These are phyloP conservation scores for Macropis europaea DNA, from an alignment of 2,888 invertebrate genomes.

Conservation along the genomic window DNA sequence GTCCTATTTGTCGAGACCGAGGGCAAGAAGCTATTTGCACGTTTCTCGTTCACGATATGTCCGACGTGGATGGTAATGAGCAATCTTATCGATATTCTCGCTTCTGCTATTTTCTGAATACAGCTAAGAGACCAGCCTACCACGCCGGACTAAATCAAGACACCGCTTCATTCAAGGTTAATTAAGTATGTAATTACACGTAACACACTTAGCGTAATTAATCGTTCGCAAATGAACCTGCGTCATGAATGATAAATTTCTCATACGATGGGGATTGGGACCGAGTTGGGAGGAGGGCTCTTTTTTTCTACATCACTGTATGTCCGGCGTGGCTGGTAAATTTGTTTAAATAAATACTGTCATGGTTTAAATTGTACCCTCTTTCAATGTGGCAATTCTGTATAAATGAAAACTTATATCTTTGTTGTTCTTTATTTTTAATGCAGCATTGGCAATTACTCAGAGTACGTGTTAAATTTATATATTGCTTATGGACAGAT, in stretches of 20 bases:
- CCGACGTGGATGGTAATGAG: conserved; percentile 51
- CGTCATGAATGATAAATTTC: conserved; percentile 35
- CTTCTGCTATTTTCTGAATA: conserved; percentile 17
- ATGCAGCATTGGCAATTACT: no score
- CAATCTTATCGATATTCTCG: not conserved
- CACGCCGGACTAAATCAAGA: conserved; percentile 40
- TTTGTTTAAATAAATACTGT: not conserved
- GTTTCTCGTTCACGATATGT: conserved; percentile 23
- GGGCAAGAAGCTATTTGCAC: conserved; percentile 76
- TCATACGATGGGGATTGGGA: not conserved
- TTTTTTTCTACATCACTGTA: conserved; percentile 88
- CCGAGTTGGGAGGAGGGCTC: not conserved
- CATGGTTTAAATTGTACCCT: not conserved
- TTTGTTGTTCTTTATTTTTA: no score
- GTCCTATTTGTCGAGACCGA: not conserved
- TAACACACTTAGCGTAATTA: no score
- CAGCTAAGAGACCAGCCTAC: conserved; percentile 36
- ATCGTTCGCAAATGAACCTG: conserved; percentile 1
- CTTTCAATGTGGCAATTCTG: not conserved
- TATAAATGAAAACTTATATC: no score
- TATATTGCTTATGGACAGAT: not conserved
- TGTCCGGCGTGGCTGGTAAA: conserved; percentile 92
- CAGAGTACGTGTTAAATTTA: not conserved
- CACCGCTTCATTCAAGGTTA: not conserved
- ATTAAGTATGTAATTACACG: not conserved